Conservation (phyloP, 2,113 vertebrate genomes). For the Tympanuchus pallidicinctus region DNA sequence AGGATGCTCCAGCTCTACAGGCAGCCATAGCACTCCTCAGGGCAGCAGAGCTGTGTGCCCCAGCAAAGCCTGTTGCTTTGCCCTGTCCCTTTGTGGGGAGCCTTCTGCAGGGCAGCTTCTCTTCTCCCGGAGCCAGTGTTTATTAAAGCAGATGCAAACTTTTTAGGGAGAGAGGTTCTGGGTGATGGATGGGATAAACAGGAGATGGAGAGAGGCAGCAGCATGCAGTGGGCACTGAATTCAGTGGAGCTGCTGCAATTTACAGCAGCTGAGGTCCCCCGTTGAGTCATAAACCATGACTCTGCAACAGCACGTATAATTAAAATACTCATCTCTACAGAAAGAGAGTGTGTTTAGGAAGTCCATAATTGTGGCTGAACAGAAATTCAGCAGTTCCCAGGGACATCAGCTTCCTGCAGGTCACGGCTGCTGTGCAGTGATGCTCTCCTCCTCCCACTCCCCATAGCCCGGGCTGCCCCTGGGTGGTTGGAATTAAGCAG, state of each 20-base stretch:
- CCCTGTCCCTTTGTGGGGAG: not conserved
- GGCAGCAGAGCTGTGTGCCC: too few species aligned
- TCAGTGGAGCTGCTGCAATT: not conserved
- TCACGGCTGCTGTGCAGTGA: not conserved
- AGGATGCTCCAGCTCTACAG: not conserved
- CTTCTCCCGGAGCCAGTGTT: too few species aligned
- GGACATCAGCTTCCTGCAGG: not conserved
- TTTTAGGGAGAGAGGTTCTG: not conserved
- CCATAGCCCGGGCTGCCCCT: not conserved
- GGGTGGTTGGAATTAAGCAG: not conserved
- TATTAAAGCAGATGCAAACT: too few species aligned
- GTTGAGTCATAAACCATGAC: not conserved
- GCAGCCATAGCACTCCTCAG: too few species aligned
- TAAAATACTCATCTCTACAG: not conserved
- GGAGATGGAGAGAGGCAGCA: not conserved
- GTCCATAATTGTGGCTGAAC: not conserved
- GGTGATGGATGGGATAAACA: not conserved
- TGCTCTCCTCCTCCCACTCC: not conserved
- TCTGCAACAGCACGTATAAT: not conserved
- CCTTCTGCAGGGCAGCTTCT: not conserved
- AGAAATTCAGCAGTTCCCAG: not conserved
- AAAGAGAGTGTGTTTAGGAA: not conserved
- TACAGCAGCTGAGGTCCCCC: not conserved
- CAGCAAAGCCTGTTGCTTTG: too few species aligned
- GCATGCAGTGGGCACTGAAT: rapidly evolving